A percentile compares a stretch with the other conserved stretches of the same genome.
Conservation (phyloP, 2,888 invertebrate species). For the Steinernema carpocapsae region DNA sequence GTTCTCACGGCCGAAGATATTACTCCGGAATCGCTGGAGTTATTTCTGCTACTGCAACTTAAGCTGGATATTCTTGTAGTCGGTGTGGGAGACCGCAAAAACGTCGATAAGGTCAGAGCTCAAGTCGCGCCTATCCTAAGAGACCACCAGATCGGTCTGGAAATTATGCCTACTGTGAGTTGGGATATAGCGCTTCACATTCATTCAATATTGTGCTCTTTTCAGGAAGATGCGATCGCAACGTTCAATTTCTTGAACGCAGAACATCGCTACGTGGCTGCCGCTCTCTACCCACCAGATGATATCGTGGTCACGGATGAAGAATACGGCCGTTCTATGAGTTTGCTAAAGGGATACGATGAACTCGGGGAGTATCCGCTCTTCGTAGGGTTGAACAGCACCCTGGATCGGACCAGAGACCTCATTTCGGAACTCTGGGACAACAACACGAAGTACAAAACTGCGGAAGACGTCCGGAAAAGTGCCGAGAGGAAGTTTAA, state of each 20-base stretch:
- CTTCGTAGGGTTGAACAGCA: slow-evolving; percentile 46
- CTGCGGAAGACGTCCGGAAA: background rate
- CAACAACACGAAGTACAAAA: slow-evolving; percentile 15
- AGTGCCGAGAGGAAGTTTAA: background rate
- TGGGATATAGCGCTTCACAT: background rate
- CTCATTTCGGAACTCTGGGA: slow-evolving; percentile 25
- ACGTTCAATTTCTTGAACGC: slow-evolving; percentile 89
- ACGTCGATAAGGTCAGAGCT: slow-evolving; percentile 57
- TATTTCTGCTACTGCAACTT: slow-evolving; percentile 84
- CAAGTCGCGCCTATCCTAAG: slow-evolving; percentile 63
- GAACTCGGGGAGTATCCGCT: slow-evolving; percentile 58
- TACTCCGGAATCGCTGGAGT: slow-evolving; percentile 78
- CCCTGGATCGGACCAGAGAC: slow-evolving; percentile 38
- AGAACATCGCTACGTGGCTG: slow-evolving; percentile 78
- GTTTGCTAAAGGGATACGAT: slow-evolving; percentile 56
- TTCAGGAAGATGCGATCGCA: slow-evolving; percentile 80
- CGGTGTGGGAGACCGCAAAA: slow-evolving; percentile 68
- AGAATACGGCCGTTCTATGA: slow-evolving; percentile 58
- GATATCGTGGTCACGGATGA: slow-evolving; percentile 58
- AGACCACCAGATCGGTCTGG: slow-evolving; percentile 77
- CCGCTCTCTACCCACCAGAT: slow-evolving; percentile 73
- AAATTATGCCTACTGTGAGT: slow-evolving; percentile 78
- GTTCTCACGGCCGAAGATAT: slow-evolving; percentile 75
- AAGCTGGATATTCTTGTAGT: slow-evolving; percentile 75
- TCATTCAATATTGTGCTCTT: slow-evolving; percentile 19